Percentiles rank a stretch among this genome's conserved stretches.
Conservation (phyloP, 2,797 vertebrate species). For the Phoebastria nigripes region DNA sequence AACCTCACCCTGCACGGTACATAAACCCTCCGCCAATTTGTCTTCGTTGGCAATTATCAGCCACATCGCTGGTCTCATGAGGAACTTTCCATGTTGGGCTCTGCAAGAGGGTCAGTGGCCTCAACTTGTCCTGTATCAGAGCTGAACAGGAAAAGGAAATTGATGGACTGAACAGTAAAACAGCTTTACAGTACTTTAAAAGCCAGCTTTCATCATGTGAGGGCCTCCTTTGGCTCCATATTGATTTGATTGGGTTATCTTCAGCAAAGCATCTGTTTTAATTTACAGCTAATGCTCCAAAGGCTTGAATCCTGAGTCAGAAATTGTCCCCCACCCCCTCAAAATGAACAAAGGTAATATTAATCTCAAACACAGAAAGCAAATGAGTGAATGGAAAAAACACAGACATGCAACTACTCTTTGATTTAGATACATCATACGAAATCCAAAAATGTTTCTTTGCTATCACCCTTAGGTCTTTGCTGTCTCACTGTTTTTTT, state of each 20-base stretch:
- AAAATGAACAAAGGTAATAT: conserved; percentile 12
- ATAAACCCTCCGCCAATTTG: background rate
- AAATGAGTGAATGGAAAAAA: background rate
- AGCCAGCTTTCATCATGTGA: conserved; percentile 30
- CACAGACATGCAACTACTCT: background rate
- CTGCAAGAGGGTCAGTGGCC: background rate
- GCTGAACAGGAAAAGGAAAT: conserved; percentile 39
- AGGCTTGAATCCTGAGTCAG: background rate
- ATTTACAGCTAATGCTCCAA: conserved; percentile 43
- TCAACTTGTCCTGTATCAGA: background rate
- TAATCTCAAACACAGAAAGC: background rate
- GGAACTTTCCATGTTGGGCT: background rate
- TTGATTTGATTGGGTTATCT: conserved; percentile 50
- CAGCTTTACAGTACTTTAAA: conserved; percentile 14
- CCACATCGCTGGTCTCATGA: accelerated
- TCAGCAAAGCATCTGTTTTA: conserved; percentile 56
- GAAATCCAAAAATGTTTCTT: background rate
- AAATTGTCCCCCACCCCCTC: background rate
- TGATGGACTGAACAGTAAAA: background rate
- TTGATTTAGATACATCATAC: background rate
- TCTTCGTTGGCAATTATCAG: background rate
- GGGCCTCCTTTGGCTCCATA: background rate
- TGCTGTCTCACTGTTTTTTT: background rate
- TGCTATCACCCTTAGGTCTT: background rate
- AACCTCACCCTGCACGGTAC: background rate